These are phyloP conservation scores for Spodoptera littoralis DNA, from an alignment of 2,888 invertebrate species.

Conservation along the genomic window DNA sequence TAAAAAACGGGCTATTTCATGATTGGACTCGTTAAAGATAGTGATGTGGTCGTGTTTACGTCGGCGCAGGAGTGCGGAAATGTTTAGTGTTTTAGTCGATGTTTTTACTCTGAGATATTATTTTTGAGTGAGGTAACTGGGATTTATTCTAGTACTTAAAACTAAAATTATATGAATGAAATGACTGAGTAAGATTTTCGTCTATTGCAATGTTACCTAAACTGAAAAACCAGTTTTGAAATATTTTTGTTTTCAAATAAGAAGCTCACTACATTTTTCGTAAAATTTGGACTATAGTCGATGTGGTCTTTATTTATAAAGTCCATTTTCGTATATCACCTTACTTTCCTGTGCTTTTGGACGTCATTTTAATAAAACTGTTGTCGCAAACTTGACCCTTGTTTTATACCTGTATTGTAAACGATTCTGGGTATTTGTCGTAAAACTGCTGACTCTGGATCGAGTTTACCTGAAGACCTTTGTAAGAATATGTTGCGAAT, in stretches of 20 bases:
- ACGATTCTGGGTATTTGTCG: conserved; percentile 55
- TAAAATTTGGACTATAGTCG: no score
- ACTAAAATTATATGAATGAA: no score
- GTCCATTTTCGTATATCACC: conserved; percentile 10
- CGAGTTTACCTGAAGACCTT: conserved; percentile 35
- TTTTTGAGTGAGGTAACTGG: background rate
- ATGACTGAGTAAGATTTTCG: no score
- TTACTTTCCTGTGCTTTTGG: conserved; percentile 29
- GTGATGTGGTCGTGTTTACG: conserved; percentile 39
- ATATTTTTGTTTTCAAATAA: no score
- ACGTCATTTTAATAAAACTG: conserved; percentile 48
- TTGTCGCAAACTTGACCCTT: conserved; percentile 45
- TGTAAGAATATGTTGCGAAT: conserved; percentile 27
- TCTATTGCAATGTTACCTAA: no score
- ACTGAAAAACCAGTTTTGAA: no score
- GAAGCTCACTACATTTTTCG: no score
- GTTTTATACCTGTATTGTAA: conserved; percentile 51
- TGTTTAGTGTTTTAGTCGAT: conserved; percentile 19
- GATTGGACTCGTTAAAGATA: conserved; percentile 48
- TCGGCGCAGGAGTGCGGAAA: conserved; percentile 16
- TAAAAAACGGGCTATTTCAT: conserved; percentile 63
- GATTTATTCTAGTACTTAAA: no score
- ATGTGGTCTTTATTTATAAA: background rate
- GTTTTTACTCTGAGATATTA: background rate
- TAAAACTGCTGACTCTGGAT: conserved; percentile 43